Conservation (phyloP, 92 coral and sea anemone genomes). For the Actinernus sp. region DNA sequence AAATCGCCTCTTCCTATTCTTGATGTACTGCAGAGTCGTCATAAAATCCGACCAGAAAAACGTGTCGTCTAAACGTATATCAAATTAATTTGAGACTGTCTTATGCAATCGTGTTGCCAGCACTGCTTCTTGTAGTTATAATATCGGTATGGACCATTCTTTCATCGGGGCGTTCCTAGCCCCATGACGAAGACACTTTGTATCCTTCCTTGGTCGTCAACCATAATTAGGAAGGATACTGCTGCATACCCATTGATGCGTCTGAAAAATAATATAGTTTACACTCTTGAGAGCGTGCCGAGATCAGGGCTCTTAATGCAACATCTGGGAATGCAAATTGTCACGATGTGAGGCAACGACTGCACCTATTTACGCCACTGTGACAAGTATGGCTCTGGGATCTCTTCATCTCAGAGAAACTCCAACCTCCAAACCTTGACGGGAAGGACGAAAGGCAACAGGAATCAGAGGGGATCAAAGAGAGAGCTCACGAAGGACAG, state of each 20-base stretch:
- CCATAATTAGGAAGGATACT: conserved; percentile 18
- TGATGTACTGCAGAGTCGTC: conserved; percentile 54
- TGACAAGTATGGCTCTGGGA: no score
- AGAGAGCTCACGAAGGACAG: conserved; percentile 46
- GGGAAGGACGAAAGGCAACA: conserved; percentile 39
- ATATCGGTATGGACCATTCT: conserved; percentile 17
- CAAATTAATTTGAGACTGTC: conserved; percentile 16
- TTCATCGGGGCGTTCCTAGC: conserved; percentile 9
- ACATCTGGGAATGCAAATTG: conserved; percentile 32
- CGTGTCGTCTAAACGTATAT: conserved; percentile 11
- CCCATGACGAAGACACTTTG: conserved; percentile 31
- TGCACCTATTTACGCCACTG: conserved; percentile 27
- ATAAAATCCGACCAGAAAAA: conserved; percentile 62
- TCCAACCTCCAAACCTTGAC: conserved; percentile 46
- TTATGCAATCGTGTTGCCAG: conserved; percentile 33
- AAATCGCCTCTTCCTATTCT: conserved; percentile 53
- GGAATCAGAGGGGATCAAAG: conserved; percentile 60
- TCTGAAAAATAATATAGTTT: conserved; percentile 19
- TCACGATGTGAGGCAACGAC: conserved; percentile 27
- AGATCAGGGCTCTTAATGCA: not conserved
- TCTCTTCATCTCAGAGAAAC: conserved; percentile 1
- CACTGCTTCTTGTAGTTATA: conserved; percentile 1
- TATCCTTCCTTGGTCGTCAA: conserved; percentile 8
- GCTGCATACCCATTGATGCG: conserved; percentile 22
- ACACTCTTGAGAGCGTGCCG: not conserved